Conservation (phyloP, 2,113 vertebrate species). For the Ophiodon elongatus region DNA sequence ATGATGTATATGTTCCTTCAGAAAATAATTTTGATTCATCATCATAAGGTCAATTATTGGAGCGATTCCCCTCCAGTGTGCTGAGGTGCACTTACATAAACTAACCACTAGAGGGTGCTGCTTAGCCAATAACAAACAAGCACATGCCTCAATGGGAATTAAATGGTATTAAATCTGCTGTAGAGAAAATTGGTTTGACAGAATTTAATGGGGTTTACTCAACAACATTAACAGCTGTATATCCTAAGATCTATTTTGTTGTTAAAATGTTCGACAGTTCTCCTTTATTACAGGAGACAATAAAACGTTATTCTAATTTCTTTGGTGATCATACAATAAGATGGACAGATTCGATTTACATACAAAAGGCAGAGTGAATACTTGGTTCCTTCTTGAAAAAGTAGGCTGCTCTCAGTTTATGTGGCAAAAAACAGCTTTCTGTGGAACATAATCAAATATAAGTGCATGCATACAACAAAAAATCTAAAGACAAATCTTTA, state of each 20-base stretch:
- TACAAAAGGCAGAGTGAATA: neutral
- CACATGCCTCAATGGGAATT: neutral
- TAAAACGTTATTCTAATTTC: neutral
- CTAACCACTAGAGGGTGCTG: constrained; percentile 17
- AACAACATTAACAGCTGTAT: neutral
- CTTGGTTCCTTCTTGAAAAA: too few relatives aligned
- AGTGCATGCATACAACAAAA: neutral
- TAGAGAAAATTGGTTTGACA: neutral
- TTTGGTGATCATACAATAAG: neutral
- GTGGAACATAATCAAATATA: neutral
- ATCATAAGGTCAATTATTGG: neutral
- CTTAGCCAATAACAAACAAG: neutral
- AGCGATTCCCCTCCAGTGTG: neutral
- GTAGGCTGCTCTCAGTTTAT: neutral
- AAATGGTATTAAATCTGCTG: neutral
- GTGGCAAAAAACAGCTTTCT: neutral
- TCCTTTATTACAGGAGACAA: neutral
- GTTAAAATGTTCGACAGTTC: neutral
- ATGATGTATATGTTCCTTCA: neutral
- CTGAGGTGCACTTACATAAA: neutral
- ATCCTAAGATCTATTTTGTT: neutral
- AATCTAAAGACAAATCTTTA: neutral
- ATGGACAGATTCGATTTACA: neutral
- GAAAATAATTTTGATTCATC: neutral
- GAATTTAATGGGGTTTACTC: neutral